phyloP scores from a whole-genome alignment of 2,797 vertebrate species.

The Holocentrus rufus region DNA sequence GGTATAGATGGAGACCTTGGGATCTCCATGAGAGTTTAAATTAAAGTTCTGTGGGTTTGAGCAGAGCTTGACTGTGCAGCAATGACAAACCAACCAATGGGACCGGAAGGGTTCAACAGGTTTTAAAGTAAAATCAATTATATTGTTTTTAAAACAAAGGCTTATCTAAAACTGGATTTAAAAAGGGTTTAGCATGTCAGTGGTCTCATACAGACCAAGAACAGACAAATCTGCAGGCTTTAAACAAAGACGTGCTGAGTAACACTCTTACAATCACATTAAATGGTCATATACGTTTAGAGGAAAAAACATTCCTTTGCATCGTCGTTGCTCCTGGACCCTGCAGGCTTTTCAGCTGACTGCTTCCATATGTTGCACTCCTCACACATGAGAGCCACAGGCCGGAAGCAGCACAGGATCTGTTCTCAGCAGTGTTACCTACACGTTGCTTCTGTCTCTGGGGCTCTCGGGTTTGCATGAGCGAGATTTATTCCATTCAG shows the following conservation, averaged over 20 bases:
- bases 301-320: conserved; percentile 45
- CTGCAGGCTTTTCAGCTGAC: conserved; percentile 69
- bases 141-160: background rate
- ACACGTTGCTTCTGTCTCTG: conserved; percentile 60
- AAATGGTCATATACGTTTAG: conserved; percentile 31
- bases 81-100: too few relatives aligned
- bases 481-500: conserved; percentile 58
- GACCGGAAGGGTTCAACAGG: too few relatives aligned
- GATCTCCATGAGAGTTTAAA: too few relatives aligned
- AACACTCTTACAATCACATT: background rate
- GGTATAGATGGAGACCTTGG: too few relatives aligned
- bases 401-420: conserved; percentile 63
- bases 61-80: too few relatives aligned
- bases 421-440: conserved; percentile 63
- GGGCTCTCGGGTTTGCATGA: conserved; percentile 63
- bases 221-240: conserved; percentile 3
- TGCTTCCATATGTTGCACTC: conserved; percentile 78
- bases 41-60: too few relatives aligned
- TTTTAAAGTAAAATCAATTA: too few relatives aligned
- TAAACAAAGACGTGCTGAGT: background rate
- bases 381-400: conserved; percentile 76
- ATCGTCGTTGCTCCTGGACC: conserved; percentile 53
- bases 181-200: conserved; percentile 3
- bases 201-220: background rate
- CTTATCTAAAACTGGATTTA: background rate